Base-by-base conservation (phyloP, 1,140 invertebrate genomes). In the Belonocnema kinseyi region DNA sequence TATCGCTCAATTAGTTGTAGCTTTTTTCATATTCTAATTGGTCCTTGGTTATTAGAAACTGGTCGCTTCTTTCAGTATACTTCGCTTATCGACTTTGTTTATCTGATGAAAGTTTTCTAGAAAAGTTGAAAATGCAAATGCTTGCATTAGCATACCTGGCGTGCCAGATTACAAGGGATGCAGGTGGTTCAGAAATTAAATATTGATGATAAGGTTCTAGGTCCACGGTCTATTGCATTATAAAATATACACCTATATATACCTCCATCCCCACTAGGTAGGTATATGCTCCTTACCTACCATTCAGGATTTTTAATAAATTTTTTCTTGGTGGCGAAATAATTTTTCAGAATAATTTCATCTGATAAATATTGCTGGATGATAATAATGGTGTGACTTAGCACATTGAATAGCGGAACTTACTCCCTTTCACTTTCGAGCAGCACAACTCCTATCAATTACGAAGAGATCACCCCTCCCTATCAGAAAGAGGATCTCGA, bases 71-170 rank as follows among this genome's bases (percentile, higher is more conserved):
- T 66, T 66, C 26, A 40, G 40, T 46, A 40, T 46, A 46, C 26
- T 40, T 33, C 40, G 5, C 26, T 66, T 46, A 66, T 66, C 61
- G 33, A 14, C 13, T 16, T 66, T 40, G 33, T 66, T 66, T 14
- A 66, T 66, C 61, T 40, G 40, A 66, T 72, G 70, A 72, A 71
- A 76, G 52, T 76, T 76, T 76, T 54, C 54, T 72, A 56, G 70
- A 33, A 76, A 76, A 76, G 70, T 46, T 14, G 70, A 53, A 50
- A 72, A 72, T 72, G 75, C 52, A 56, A 70, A 72, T 76, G 72
- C 50, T 17, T 76, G 50, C 75, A 53, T 76, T 76, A 33, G 71
- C 75, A 71, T 76, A 76, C 56, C 51, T 53, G 75, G 61, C 21
- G 52, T 26, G 14, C 19, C 54, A 56, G 54, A 74, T 74, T 73